These are phyloP conservation scores for Liopterus haemorrhoidalis DNA, from an alignment of 2,888 invertebrate genomes.

Conservation along the genomic window DNA sequence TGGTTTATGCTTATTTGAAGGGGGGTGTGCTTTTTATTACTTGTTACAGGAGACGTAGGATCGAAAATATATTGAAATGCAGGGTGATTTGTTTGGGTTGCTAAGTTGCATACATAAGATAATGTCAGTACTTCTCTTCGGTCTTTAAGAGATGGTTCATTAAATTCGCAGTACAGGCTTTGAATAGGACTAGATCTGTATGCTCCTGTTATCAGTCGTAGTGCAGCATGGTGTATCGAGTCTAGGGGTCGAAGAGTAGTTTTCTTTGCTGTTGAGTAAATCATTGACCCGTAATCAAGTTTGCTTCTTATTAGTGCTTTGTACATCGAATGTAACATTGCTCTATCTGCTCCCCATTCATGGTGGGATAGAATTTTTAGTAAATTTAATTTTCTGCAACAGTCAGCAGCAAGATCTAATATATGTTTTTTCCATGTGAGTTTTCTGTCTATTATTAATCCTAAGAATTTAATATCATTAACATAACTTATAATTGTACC, in stretches of 20 bases:
- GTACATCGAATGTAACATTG: constrained; percentile 18
- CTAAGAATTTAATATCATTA: constrained; percentile 22
- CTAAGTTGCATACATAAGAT: too few species aligned
- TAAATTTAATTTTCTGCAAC: constrained; percentile 22
- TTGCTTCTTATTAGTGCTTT: constrained; percentile 25
- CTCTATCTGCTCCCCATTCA: constrained; percentile 24
- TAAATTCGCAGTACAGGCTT: too few species aligned
- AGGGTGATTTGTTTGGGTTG: too few species aligned
- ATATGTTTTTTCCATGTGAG: constrained; percentile 25
- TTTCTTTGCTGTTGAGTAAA: constrained; percentile 29
- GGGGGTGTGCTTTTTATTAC: too few species aligned
- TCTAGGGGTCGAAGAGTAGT: constrained; percentile 15
- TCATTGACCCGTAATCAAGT: constrained; percentile 30
- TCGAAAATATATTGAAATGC: too few species aligned
- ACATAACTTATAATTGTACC: constrained; percentile 1
- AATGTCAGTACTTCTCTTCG: too few species aligned
- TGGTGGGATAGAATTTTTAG: constrained; percentile 22
- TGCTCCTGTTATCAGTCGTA: constrained; percentile 25
- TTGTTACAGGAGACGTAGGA: too few species aligned
- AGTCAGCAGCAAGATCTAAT: constrained; percentile 14
- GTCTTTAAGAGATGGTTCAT: too few species aligned
- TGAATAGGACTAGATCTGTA: constrained; percentile 17
- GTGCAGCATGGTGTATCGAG: constrained; percentile 23
- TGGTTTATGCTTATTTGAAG: too few species aligned
- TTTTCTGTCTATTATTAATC: constrained; percentile 22